Conservation (phyloP, 2,113 vertebrate genomes). For the Tupaia tana region DNA sequence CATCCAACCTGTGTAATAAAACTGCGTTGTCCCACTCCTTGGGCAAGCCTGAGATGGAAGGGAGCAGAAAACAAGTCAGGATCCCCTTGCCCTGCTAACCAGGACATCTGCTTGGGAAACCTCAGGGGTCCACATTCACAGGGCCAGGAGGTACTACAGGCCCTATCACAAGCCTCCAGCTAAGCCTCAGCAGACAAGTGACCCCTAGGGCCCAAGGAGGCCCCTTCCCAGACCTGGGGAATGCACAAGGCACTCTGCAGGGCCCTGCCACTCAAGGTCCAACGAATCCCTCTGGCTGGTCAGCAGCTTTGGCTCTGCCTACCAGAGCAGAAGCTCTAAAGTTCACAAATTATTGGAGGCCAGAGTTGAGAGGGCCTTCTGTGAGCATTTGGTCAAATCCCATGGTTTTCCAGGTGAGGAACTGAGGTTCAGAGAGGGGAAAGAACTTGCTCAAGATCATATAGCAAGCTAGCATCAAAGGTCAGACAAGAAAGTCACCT, state of each 20-base stretch:
- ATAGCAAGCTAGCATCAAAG: slow-evolving; percentile 49
- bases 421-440: background rate
- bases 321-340: background rate
- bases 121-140: background rate
- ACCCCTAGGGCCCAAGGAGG: background rate
- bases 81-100: background rate
- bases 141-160: background rate
- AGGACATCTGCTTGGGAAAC: background rate
- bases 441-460: slow-evolving; percentile 25
- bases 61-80: background rate
- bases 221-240: background rate
- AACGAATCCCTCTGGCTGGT: background rate
- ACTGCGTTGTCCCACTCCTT: background rate
- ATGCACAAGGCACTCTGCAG: background rate
- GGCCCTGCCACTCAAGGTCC: background rate
- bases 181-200: background rate
- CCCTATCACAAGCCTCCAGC: background rate
- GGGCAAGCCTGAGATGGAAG: background rate
- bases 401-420: slow-evolving; percentile 32
- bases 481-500: slow-evolving; percentile 2
- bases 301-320: background rate
- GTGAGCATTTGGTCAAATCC: background rate
- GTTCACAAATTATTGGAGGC: background rate
- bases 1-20: background rate
- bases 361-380: background rate